Base-by-base conservation (phyloP, 2,888 invertebrate species). In the Cephus pygmeus region DNA sequence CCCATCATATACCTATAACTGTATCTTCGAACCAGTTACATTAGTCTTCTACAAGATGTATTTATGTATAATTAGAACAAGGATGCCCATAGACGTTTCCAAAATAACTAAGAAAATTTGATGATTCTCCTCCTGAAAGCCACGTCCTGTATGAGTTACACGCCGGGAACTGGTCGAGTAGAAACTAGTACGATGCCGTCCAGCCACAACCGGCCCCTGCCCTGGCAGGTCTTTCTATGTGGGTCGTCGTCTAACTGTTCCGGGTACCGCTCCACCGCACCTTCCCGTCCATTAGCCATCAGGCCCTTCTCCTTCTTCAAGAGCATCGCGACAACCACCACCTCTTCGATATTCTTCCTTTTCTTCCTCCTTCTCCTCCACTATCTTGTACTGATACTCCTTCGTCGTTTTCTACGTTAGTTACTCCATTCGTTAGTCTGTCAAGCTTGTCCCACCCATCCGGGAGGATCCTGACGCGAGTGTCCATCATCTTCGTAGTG, bases 191-290 rank as follows among this genome's bases (percentile, higher is more conserved):
- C 91, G 90, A 86, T 88, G 9, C 23, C 9, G 87, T 87, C 87
- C 88, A 87, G 83, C 86, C 85, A 86, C 87, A 87, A 86, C 83
- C 80, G 85, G 86, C 87, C 84, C 83, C 85, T 76, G 83, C 81
- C 86, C 81, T 23, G 56, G 56, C 23, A 56, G 56, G 56, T 56
- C 56, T 56, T 56, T 56, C 56, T 83, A 91, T 91, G 88, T 91
- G 88, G 91, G 91, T 91, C 91, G 86, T 88, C 90, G 91, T 87
- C 91, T 91, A 91, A 91, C 91, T 91, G 91, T 91, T 91, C 88
- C 88, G 74, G 91, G 90, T 91, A 91, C 91, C 91, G 91, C 91
- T 91, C 88, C 87, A 85, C 85, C 85, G 85, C 78, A 80, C 71
- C 71, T 12, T 75, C 82, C 79, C 75, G 80, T 83, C 82, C 81